phyloP scores from a whole-genome alignment of 2,888 invertebrate species.

The Scaptomyza tumidula region DNA sequence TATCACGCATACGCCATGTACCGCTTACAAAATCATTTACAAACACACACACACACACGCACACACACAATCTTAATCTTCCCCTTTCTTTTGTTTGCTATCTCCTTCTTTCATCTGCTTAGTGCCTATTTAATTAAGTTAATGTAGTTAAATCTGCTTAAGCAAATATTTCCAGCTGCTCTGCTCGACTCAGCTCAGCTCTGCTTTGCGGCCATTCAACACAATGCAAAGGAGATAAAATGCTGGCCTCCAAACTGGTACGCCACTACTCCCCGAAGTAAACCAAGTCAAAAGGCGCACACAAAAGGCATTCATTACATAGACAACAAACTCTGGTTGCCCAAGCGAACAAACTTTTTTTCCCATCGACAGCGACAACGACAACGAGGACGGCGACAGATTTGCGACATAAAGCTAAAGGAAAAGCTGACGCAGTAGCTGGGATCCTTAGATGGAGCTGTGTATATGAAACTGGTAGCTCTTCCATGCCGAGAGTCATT shows the following conservation, averaged over 20 bases:
- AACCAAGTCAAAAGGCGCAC: conserved; percentile 62
- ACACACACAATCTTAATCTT: background rate
- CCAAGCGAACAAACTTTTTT: conserved; percentile 67
- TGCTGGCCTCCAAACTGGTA: conserved; percentile 9
- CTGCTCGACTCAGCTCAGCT: conserved; percentile 20
- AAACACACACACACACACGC: conserved; percentile 15
- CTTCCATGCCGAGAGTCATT: conserved; percentile 59
- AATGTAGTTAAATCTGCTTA: conserved; percentile 80
- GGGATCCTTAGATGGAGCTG: conserved; percentile 1
- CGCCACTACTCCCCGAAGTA: conserved; percentile 37
- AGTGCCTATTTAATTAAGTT: conserved; percentile 80
- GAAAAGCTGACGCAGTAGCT: conserved; percentile 22
- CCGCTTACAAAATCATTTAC: conserved; percentile 35
- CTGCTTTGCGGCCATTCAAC: conserved; percentile 60
- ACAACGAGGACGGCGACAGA: conserved; percentile 62
- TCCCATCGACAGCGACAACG: conserved; percentile 56
- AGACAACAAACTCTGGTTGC: conserved; percentile 41
- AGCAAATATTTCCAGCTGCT: conserved; percentile 73
- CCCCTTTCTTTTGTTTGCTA: background rate
- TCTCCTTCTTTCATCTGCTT: conserved; percentile 54
- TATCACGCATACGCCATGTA: conserved; percentile 68
- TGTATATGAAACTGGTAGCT: conserved; percentile 20
- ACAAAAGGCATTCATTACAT: conserved; percentile 78
- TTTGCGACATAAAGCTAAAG: conserved; percentile 69
- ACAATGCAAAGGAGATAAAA: conserved; percentile 74